phyloP scores from a whole-genome alignment of 2,797 vertebrate genomes.

The Sebastes reedi region DNA sequence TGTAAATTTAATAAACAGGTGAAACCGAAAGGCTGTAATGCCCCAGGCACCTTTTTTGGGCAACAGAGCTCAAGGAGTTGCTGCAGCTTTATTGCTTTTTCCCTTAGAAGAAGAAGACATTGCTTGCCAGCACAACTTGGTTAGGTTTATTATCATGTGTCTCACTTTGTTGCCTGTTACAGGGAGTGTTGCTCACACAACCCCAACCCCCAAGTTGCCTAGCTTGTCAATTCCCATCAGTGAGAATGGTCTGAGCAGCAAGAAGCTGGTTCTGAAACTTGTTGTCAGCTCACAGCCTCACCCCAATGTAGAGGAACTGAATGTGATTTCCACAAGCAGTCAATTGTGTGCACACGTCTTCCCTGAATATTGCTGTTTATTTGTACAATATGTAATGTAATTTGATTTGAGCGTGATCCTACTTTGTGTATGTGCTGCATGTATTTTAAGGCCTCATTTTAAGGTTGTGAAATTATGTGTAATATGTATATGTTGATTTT shows the following conservation, averaged over 20 bases:
- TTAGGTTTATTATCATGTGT: slow-evolving; percentile 19
- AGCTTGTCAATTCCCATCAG: no score
- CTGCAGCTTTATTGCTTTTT: slow-evolving; percentile 2
- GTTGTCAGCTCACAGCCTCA: not conserved
- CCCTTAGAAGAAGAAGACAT: not conserved
- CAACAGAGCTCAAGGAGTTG: not conserved
- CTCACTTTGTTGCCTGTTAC: slow-evolving; percentile 39
- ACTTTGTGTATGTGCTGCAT: slow-evolving; percentile 47
- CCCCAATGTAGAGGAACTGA: not conserved
- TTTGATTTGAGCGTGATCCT: slow-evolving; percentile 10
- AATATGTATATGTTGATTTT: slow-evolving; percentile 52
- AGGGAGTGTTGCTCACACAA: not conserved
- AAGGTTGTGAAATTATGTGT: slow-evolving; percentile 57
- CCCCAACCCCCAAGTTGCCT: not conserved
- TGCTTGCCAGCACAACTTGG: not conserved
- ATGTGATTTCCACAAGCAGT: slow-evolving; percentile 31
- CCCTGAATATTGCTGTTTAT: slow-evolving; percentile 43
- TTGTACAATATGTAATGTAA: slow-evolving; percentile 48
- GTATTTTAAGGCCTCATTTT: slow-evolving; percentile 63
- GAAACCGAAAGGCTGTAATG: not conserved
- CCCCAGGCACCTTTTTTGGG: not conserved
- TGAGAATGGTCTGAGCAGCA: not conserved
- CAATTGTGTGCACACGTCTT: slow-evolving; percentile 16
- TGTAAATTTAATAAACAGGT: not conserved
- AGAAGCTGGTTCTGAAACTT: slow-evolving; percentile 13